phyloP scores from a whole-genome alignment of 2,888 invertebrate species.

The Drosophila nigricruria region DNA sequence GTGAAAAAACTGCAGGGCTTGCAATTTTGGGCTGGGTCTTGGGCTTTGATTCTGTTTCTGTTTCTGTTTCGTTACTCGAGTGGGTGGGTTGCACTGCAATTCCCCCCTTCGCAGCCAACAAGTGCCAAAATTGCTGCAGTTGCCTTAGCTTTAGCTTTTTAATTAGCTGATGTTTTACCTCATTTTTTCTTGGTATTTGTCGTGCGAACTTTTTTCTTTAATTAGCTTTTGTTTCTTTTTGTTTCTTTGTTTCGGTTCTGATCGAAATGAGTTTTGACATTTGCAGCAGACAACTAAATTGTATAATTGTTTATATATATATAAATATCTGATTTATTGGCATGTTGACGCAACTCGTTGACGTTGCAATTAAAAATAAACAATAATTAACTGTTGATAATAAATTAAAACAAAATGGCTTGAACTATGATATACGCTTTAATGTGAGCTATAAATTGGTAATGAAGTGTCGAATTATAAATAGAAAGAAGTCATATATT shows the following conservation, averaged over 20 bases:
- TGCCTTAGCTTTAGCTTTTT: slow-evolving; percentile 35
- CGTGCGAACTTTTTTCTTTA: slow-evolving; percentile 57
- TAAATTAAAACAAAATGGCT: background rate
- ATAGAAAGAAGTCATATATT: background rate
- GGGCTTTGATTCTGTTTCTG: slow-evolving; percentile 39
- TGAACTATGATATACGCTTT: background rate
- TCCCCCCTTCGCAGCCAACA: slow-evolving; percentile 38
- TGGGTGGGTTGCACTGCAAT: slow-evolving; percentile 18
- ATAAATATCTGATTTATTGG: slow-evolving; percentile 20
- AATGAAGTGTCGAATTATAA: background rate
- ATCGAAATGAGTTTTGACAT: slow-evolving; percentile 52
- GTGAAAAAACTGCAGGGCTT: slow-evolving; percentile 63
- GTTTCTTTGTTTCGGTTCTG: slow-evolving; percentile 41
- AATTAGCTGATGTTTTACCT: slow-evolving; percentile 51
- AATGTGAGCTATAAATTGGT: background rate
- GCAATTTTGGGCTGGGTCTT: slow-evolving; percentile 53
- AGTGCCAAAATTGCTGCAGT: slow-evolving; percentile 69
- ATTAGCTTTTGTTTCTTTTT: slow-evolving; percentile 49
- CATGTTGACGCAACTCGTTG: slow-evolving; percentile 41
- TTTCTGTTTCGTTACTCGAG: too few relatives aligned
- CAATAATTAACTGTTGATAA: background rate
- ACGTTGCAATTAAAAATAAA: slow-evolving; percentile 35
- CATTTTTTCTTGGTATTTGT: slow-evolving; percentile 14
- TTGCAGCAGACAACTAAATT: slow-evolving; percentile 25
- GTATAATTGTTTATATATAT: slow-evolving; percentile 10